Evolutionary conservation across 1,140 invertebrate genomes (phyloP).

Genomic region (Drosophila ananassae): DNA sequence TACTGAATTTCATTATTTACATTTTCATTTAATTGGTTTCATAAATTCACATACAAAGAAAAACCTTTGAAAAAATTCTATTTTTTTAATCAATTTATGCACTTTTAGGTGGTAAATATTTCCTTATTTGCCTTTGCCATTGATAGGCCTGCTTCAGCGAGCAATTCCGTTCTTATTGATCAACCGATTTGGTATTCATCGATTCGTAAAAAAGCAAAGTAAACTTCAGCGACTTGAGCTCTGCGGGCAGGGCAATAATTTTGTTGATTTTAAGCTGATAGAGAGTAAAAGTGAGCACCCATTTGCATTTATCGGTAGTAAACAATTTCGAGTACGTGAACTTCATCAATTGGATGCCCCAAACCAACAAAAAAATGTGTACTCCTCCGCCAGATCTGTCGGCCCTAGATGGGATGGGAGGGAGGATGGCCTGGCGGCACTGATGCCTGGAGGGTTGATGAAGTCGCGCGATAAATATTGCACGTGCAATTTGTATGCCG

Average conservation of each 20-base stretch:
- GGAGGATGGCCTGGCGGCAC: constrained; percentile 1
- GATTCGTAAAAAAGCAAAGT: constrained; percentile 41
- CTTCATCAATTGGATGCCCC: constrained; percentile 63
- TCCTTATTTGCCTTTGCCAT: constrained; percentile 19
- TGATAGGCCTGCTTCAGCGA: constrained; percentile 34
- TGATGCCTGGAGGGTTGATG: constrained; percentile 10
- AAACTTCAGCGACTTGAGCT: constrained; percentile 29
- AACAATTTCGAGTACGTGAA: constrained; percentile 50
- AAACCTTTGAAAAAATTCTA: neutral
- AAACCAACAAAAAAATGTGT: constrained; percentile 10
- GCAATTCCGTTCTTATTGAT: constrained; percentile 44
- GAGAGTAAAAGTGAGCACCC: constrained; percentile 23
- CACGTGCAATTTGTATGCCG: constrained; percentile 72
- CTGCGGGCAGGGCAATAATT: constrained; percentile 26
- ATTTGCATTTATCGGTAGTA: constrained; percentile 57
- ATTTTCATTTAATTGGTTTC: neutral
- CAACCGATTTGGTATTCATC: constrained; percentile 50
- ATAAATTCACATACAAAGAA: neutral
- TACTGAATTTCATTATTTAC: neutral
- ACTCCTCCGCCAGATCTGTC: neutral
- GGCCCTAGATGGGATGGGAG: too few relatives aligned
- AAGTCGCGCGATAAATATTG: constrained; percentile 68
- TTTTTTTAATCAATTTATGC: neutral
- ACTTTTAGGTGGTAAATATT: neutral
- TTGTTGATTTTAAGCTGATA: constrained; percentile 34